Percentiles rank a stretch among this genome's conserved stretches.
Evolutionary conservation across 2,797 vertebrate genomes (phyloP).

Genomic region (Poeciliopsis paucimaculata): DNA sequence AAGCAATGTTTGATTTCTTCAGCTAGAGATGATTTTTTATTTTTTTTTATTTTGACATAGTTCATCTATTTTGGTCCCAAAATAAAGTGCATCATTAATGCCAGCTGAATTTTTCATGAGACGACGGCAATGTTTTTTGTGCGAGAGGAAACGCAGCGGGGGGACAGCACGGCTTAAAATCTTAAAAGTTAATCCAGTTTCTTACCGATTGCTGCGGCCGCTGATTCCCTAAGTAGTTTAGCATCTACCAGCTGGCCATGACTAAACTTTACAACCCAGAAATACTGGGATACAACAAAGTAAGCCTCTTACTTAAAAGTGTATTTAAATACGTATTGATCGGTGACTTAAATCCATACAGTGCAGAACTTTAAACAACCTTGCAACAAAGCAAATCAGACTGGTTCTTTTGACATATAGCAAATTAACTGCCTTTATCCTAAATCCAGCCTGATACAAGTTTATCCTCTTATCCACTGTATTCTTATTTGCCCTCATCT

Average conservation of each 20-base stretch:
- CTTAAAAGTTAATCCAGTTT: constrained; percentile 67
- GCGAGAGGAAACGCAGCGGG: constrained; percentile 44
- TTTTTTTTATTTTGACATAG: constrained; percentile 15
- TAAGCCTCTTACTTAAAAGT: constrained; percentile 43
- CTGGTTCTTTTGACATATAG: constrained; percentile 28
- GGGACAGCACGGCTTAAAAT: constrained; percentile 62
- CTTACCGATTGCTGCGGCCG: constrained; percentile 57
- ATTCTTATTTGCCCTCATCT: constrained; percentile 32
- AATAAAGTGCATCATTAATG: constrained; percentile 55
- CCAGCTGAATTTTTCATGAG: constrained; percentile 56
- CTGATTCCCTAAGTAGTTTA: constrained; percentile 74
- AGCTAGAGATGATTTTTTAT: constrained; percentile 4
- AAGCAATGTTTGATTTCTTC: constrained; percentile 20
- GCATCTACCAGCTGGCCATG: constrained; percentile 71
- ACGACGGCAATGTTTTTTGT: constrained; percentile 38
- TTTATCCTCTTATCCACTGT: constrained; percentile 51
- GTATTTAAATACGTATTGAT: constrained; percentile 24
- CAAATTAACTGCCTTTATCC: constrained; percentile 30
- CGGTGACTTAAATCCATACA: constrained; percentile 58
- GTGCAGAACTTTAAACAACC: constrained; percentile 34
- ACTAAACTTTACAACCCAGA: constrained; percentile 60
- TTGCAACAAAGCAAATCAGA: constrained; percentile 24
- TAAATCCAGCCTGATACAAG: constrained; percentile 45
- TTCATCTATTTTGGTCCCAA: constrained; percentile 45
- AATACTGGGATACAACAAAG: constrained; percentile 64